phyloP scores from a whole-genome alignment of 2,113 vertebrate genomes.

The Phainopepla nitens region DNA sequence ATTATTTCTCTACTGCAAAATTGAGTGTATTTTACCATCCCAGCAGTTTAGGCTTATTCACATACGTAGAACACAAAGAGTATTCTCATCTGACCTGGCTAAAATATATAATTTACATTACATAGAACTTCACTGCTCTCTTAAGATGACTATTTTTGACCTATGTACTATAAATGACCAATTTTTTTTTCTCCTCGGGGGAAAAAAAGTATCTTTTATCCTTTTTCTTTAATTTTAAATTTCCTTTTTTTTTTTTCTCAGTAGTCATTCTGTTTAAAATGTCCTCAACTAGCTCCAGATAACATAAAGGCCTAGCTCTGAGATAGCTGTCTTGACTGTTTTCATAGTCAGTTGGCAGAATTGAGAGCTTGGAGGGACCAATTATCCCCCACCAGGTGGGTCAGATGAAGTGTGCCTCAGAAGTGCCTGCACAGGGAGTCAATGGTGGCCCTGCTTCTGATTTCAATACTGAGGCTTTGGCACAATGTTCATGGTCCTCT shows the following conservation, averaged over 20 bases:
- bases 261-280: background rate
- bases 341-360: background rate
- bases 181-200: background rate
- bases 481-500: background rate
- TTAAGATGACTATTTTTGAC: background rate
- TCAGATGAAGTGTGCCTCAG: background rate
- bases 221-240: background rate
- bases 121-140: background rate
- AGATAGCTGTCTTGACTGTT: background rate
- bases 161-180: background rate
- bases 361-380: background rate
- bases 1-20: background rate
- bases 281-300: background rate
- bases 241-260: background rate
- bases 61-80: background rate
- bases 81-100: background rate
- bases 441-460: accelerated
- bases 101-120: background rate
- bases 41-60: background rate
- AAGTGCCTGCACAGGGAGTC: background rate
- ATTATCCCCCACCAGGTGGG: background rate
- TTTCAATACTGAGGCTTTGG: background rate
- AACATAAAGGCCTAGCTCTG: background rate
- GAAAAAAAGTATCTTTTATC: background rate
- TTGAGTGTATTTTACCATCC: background rate